Percentiles rank a stretch among this genome's conserved stretches.
Evolutionary conservation across 2,113 vertebrate species (phyloP).

Genomic region (Ictidomys tridecemlineatus): DNA sequence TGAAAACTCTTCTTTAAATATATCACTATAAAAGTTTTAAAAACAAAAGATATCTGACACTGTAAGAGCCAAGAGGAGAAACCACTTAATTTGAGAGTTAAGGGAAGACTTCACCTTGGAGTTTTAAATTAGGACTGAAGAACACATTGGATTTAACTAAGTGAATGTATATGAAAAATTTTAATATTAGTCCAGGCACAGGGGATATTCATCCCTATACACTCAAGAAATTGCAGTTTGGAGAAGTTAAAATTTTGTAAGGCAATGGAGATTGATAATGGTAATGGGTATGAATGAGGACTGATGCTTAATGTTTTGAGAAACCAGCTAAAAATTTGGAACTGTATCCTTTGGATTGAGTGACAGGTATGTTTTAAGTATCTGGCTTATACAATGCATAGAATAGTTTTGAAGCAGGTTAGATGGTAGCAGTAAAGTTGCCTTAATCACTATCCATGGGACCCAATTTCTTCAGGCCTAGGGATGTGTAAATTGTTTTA

Average conservation of each 20-base stretch:
- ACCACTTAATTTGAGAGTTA: conserved; percentile 39
- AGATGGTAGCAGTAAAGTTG: conserved; percentile 8
- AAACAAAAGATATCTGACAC: conserved; percentile 26
- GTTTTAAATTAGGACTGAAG: not conserved
- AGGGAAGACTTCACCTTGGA: not conserved
- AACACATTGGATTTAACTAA: not conserved
- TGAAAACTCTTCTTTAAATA: not conserved
- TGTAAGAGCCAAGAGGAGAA: not conserved
- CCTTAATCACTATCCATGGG: not conserved
- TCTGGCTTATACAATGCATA: not conserved
- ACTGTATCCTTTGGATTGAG: not conserved
- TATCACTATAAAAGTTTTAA: not conserved
- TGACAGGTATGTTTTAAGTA: not conserved
- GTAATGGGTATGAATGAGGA: not conserved
- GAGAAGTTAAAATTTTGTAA: not conserved
- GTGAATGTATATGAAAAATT: not conserved
- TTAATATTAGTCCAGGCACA: not conserved
- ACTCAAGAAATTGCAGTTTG: not conserved
- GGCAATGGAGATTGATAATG: not conserved
- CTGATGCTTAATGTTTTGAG: not conserved
- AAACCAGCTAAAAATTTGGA: not conserved
- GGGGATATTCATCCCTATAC: not conserved
- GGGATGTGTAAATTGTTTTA: not conserved
- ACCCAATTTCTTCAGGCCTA: not conserved
- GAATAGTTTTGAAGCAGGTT: not conserved